Evolutionary conservation across 1,140 invertebrate genomes (phyloP).

Genomic region (Anastrepha ludens): DNA sequence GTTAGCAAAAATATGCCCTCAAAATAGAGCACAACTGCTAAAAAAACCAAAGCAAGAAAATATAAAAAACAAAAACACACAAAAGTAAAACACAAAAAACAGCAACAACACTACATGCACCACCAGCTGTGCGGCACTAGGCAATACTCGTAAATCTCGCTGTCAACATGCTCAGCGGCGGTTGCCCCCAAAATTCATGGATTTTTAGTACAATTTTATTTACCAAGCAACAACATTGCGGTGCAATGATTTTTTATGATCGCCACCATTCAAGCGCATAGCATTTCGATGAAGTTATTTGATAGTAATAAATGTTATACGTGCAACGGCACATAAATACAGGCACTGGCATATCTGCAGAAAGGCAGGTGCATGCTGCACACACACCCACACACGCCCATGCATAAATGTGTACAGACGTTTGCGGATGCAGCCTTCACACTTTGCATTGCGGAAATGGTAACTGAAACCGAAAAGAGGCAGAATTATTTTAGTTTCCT

Average conservation of each 20-base stretch:
- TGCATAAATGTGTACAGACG: neutral
- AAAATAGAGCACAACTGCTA: neutral
- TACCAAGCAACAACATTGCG: constrained; percentile 47
- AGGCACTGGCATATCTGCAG: neutral
- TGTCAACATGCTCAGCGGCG: constrained; percentile 44
- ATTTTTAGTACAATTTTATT: constrained; percentile 51
- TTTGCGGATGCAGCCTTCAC: constrained; percentile 2
- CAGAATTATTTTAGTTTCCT: constrained; percentile 32
- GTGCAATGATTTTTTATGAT: constrained; percentile 52
- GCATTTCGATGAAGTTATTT: constrained; percentile 51
- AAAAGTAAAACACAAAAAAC: neutral
- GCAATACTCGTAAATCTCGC: constrained; percentile 38
- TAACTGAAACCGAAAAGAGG: constrained; percentile 43
- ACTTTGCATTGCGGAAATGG: constrained; percentile 40
- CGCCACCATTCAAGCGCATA: constrained; percentile 37
- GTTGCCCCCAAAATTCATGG: constrained; percentile 31
- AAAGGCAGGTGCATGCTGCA: neutral
- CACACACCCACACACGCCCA: neutral
- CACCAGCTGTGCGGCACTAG: constrained; percentile 1
- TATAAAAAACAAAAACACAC: no score
- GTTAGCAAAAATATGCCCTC: constrained; percentile 16
- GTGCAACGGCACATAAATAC: neutral
- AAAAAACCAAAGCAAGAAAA: neutral
- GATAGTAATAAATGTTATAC: constrained; percentile 44
- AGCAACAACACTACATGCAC: neutral